phyloP scores from a whole-genome alignment of 2,113 vertebrate species.

The Ardeotis arabs region DNA sequence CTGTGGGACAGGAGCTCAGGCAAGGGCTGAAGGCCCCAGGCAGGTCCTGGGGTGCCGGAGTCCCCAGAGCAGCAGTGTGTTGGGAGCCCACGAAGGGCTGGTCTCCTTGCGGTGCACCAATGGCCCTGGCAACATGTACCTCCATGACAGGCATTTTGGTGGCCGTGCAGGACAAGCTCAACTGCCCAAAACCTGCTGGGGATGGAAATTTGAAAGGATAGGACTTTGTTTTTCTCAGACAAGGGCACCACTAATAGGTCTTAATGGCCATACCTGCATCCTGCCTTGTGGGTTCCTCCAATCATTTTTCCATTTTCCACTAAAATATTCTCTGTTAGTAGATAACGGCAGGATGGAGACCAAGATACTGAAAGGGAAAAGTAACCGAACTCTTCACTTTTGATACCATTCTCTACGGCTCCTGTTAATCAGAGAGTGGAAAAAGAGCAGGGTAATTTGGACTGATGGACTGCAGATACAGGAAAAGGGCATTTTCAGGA shows the following conservation, averaged over 20 bases:
- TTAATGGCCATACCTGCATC: not conserved
- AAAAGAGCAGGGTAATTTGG: not conserved
- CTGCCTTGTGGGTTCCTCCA: not conserved
- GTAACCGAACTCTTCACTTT: not conserved
- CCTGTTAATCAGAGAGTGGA: not conserved
- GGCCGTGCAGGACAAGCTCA: not conserved
- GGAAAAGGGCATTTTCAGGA: slow-evolving; percentile 12
- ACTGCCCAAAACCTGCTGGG: not conserved
- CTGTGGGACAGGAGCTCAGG: not conserved
- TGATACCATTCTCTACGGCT: not conserved
- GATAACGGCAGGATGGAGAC: not conserved
- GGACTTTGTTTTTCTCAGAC: not conserved
- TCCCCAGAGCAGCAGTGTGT: not conserved
- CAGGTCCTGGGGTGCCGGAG: not conserved
- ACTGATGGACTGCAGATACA: not conserved
- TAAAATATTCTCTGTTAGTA: not conserved
- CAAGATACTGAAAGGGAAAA: not conserved
- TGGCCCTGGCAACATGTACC: not conserved
- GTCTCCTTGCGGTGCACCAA: accelerated
- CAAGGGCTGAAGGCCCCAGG: not conserved
- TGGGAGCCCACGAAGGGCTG: accelerated
- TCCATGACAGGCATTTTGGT: not conserved
- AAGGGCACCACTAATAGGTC: not conserved
- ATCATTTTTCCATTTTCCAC: not conserved
- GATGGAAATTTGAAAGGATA: not conserved